Percentiles rank a stretch among this genome's conserved stretches.
These are phyloP conservation scores for Genyomyrus donnyi DNA, from an alignment of 2,113 vertebrate species.

Conservation along the genomic window DNA sequence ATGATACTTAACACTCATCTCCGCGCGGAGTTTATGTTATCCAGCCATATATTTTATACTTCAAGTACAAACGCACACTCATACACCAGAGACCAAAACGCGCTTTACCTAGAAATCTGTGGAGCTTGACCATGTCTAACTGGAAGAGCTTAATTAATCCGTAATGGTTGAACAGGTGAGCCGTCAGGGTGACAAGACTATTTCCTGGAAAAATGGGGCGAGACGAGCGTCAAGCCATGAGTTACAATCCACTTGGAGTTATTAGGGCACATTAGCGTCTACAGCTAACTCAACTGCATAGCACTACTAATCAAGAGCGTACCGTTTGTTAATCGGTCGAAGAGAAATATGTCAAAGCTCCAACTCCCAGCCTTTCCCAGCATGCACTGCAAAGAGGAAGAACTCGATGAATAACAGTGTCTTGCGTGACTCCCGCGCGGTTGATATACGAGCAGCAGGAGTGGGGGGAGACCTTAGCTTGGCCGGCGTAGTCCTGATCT, in stretches of 20 bases:
- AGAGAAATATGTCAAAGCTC: constrained; percentile 85
- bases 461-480: constrained; percentile 66
- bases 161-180: constrained; percentile 76
- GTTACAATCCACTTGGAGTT: not conserved
- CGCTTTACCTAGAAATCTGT: constrained; percentile 76
- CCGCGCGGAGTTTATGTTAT: not conserved
- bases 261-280: not conserved
- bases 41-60: not conserved
- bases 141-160: constrained; percentile 78
- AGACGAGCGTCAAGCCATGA: not conserved
- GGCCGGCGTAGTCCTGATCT: constrained; percentile 77
- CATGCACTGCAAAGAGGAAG: constrained; percentile 71
- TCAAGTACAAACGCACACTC: not conserved
- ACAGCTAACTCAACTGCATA: not conserved
- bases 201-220: constrained; percentile 54
- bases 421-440: not conserved
- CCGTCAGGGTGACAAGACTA: constrained; percentile 73
- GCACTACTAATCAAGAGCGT: constrained; percentile 40
- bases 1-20: not conserved
- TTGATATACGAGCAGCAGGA: not conserved
- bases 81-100: not conserved
- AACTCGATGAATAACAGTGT: constrained; percentile 21
- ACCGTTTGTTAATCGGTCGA: constrained; percentile 81
- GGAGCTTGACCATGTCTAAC: constrained; percentile 78
- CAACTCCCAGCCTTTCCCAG: constrained; percentile 76